Percentiles rank a stretch among this genome's conserved stretches.
These are phyloP conservation scores for fruit fly (Drosophila melanogaster) DNA, from an alignment of 1,140 invertebrate species.

Conservation along the genomic window DNA sequence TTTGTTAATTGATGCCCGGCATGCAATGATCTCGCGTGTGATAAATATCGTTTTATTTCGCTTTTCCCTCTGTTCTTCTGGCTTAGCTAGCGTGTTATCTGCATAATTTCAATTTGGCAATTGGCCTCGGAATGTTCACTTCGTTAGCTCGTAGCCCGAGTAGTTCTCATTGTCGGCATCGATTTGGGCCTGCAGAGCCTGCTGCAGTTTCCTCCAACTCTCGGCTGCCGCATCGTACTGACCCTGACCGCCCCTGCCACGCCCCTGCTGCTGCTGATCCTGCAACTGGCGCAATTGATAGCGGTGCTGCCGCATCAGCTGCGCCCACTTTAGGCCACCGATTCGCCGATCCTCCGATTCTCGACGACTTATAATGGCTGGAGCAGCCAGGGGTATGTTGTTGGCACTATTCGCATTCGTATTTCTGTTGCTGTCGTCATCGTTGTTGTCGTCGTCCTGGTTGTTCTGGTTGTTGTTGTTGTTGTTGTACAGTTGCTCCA, in stretches of 20 bases:
- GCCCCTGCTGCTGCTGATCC: slow-evolving; percentile 18
- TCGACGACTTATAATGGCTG: background rate
- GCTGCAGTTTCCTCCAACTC: slow-evolving; percentile 69
- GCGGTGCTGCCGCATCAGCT: slow-evolving; percentile 64
- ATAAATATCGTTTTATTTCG: slow-evolving; percentile 74
- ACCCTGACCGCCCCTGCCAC: slow-evolving; percentile 24
- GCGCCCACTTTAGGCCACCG: slow-evolving; percentile 53
- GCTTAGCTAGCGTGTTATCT: slow-evolving; percentile 10
- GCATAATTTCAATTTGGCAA: slow-evolving; percentile 42
- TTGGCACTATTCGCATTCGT: slow-evolving; percentile 17
- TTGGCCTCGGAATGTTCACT: slow-evolving; percentile 46
- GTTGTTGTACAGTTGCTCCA: slow-evolving; percentile 46
- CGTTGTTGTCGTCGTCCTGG: slow-evolving; percentile 20
- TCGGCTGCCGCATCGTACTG: slow-evolving; percentile 62
- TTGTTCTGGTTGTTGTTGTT: slow-evolving; percentile 17
- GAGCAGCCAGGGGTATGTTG: slow-evolving; percentile 26
- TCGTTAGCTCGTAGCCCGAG: slow-evolving; percentile 58
- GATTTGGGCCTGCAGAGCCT: slow-evolving; percentile 31
- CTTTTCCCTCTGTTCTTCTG: slow-evolving; percentile 6
- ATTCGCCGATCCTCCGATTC: slow-evolving; percentile 12
- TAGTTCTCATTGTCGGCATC: slow-evolving; percentile 53
- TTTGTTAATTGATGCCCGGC: slow-evolving; percentile 53
- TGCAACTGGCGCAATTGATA: slow-evolving; percentile 41
- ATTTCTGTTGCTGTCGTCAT: slow-evolving; percentile 35
- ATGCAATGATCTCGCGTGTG: slow-evolving; percentile 57